phyloP scores from a whole-genome alignment of 2,113 vertebrate genomes.

The Spermophilus dauricus region DNA sequence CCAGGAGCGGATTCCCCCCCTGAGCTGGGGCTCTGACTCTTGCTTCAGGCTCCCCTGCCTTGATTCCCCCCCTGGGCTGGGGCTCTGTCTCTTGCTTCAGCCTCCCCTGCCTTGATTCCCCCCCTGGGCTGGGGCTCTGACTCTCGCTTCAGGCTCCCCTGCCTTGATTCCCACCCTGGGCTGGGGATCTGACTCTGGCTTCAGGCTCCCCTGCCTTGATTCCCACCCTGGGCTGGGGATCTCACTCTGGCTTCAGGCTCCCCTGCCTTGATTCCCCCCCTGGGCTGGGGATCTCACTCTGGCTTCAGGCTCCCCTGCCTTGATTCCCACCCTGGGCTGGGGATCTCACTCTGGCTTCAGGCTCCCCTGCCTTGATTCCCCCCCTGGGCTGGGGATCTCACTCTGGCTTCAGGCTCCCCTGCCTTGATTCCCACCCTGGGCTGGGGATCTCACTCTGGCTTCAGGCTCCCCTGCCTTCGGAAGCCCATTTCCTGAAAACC shows the following conservation, averaged over 20 bases:
- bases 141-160: conserved; percentile 85
- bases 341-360: conserved; percentile 90
- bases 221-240: conserved; percentile 93
- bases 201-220: conserved; percentile 74
- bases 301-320: conserved; percentile 88
- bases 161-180: conserved; percentile 90
- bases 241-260: conserved; percentile 88
- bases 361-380: conserved; percentile 81
- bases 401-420: conserved; percentile 85
- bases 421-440: conserved; percentile 89
- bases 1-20: conserved; percentile 93
- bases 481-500: conserved; percentile 68
- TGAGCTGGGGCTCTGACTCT: conserved; percentile 91
- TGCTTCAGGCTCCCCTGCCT: conserved; percentile 79
- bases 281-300: conserved; percentile 91
- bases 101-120: too few species aligned
- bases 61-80: conserved; percentile 92
- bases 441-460: conserved; percentile 91
- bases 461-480: conserved; percentile 89
- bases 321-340: too few species aligned
- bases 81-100: too few species aligned
- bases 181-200: conserved; percentile 91
- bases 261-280: conserved; percentile 87
- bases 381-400: conserved; percentile 93
- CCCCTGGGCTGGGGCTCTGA: conserved; percentile 93